Evolutionary conservation across 2,888 invertebrate genomes (phyloP), one percentile per base, ranked within the genome.

Genomic region (Sarcophaga variegata): DNA sequence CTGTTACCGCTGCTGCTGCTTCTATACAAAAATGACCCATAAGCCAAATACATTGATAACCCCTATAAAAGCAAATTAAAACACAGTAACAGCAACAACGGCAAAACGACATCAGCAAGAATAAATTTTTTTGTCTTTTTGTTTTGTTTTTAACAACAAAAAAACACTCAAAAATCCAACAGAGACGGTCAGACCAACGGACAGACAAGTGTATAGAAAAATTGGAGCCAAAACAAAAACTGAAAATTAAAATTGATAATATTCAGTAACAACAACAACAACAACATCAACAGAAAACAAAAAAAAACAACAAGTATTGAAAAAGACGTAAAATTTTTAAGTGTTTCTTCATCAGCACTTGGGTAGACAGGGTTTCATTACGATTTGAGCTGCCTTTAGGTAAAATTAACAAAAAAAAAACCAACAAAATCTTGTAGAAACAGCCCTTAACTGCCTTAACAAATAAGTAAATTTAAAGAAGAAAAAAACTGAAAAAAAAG

Each of bases 181-280:
- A 54, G 17, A 37, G 25, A 67, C 71, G 70, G 54, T 64, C 37
- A 49, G 54, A 80, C 22, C 14, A 8, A 60, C 74, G 59, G 78
- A 79, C 86, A 80, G 86, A 84, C 84, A 87, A 87, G 79, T 83
- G 86, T 88, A 86, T 88, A 86, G 86, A 88, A 88, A 78, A 86
- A 86, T 81, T 86, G 88, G 88, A 88, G 88, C 86, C 88, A 88
- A 88, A 88, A 88, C 86, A 86, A 86, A 88, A 70, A 71, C 64
- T n/a, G 12, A 81, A 77, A 86, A 72, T 49, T 75, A 76, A 74
- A 76, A 83, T 81, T 81, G 79, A 84, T 87, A 72, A 84, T 82
- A 82, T 82, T 78, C 69, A 81, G 71, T 82, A 83, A 66, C 47
- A 17, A 54, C 74, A 78, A 67, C 67, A 17, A 22, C 22, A 22